Conservation (phyloP, 2,888 invertebrate species). For the Apodemia duryi region DNA sequence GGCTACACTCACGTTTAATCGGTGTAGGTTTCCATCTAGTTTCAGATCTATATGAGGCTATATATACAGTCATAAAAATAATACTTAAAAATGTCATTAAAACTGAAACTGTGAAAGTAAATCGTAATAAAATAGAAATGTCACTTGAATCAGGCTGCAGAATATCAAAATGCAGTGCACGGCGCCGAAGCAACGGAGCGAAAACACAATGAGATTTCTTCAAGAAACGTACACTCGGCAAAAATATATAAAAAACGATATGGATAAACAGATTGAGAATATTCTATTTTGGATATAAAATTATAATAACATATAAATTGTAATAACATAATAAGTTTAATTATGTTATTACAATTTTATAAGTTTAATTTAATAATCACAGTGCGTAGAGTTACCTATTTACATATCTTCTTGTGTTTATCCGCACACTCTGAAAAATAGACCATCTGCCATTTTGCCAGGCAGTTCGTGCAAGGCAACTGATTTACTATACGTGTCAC, state of each 20-base stretch:
- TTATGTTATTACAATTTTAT: no score
- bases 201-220: constrained; percentile 24
- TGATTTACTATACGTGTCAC: no score
- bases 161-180: constrained; percentile 26
- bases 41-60: not conserved
- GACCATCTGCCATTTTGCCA: no score
- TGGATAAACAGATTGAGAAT: not conserved
- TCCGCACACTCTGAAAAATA: no score
- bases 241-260: constrained; percentile 19
- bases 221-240: constrained; percentile 25
- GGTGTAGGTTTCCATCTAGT: no score
- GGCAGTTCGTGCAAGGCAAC: no score
- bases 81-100: not conserved
- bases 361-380: no score
- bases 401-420: no score
- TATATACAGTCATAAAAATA: not conserved
- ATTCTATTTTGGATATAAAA: not conserved
- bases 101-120: not conserved
- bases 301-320: no score
- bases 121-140: not conserved
- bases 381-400: no score
- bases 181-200: constrained; percentile 24
- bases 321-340: no score
- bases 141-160: not conserved
- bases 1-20: no score